A percentile compares a stretch with the other conserved stretches of the same genome.
These are phyloP conservation scores for Drosophila sp. DNA, from an alignment of 1,140 invertebrate genomes.

Conservation along the genomic window DNA sequence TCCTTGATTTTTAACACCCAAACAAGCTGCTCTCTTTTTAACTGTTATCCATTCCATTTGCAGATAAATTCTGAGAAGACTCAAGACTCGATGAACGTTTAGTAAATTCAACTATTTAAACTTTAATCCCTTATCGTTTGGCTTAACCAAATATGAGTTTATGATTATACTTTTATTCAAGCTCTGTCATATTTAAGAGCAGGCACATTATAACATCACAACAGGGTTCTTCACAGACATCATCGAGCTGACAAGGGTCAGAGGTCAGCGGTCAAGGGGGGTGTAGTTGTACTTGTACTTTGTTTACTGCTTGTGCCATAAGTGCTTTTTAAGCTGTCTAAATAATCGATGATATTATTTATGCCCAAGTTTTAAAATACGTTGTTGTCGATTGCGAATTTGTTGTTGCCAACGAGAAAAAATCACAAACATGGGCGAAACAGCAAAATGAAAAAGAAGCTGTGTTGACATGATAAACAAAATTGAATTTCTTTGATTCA, in stretches of 20 bases:
- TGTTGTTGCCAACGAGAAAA: conserved; percentile 39
- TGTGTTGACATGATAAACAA: conserved; percentile 59
- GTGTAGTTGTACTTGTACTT: conserved; percentile 22
- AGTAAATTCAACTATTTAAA: neutral
- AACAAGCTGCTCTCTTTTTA: too few relatives aligned
- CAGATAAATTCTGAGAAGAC: too few relatives aligned
- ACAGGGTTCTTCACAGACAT: conserved; percentile 1
- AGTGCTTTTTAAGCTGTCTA: conserved; percentile 51
- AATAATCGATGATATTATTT: conserved; percentile 46
- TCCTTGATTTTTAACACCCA: neutral
- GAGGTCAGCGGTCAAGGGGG: conserved; percentile 7
- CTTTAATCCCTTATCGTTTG: too few relatives aligned
- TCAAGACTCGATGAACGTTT: too few relatives aligned
- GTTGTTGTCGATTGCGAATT: conserved; percentile 33
- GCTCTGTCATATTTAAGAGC: conserved; percentile 24
- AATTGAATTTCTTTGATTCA: conserved; percentile 29
- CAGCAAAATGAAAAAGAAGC: too few relatives aligned
- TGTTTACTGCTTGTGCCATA: conserved; percentile 43
- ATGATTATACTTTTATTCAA: neutral
- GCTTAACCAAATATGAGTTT: conserved; percentile 1
- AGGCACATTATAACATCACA: neutral
- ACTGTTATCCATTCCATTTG: too few relatives aligned
- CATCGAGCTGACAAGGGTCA: conserved; percentile 8
- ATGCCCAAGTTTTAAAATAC: conserved; percentile 28
- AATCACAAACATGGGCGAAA: conserved; percentile 33